Conservation (phyloP, 2,113 vertebrate species). For the Leptobrachium leishanense region DNA sequence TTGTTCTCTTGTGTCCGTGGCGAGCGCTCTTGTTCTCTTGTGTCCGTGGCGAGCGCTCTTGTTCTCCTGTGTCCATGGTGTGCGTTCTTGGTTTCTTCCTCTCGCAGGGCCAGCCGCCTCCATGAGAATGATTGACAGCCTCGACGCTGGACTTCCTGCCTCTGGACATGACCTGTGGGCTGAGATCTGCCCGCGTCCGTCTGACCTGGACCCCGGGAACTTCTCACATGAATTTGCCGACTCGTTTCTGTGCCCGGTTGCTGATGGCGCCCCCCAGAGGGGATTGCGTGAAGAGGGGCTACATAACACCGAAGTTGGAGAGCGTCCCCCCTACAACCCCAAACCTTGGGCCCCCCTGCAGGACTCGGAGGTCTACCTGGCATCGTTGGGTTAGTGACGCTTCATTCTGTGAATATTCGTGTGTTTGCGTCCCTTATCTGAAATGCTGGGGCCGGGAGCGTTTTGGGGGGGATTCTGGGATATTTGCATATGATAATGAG, state of each 20-base stretch:
- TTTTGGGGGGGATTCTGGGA: too few species aligned
- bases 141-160: conserved; percentile 63
- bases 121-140: conserved; percentile 81
- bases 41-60: too few species aligned
- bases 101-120: conserved; percentile 12
- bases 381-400: conserved; percentile 80
- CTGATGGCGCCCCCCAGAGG: not conserved
- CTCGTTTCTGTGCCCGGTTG: conserved; percentile 69
- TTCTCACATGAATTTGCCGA: conserved; percentile 76
- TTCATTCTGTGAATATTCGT: too few species aligned
- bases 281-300: conserved; percentile 25
- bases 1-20: too few species aligned
- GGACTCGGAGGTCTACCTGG: conserved; percentile 90
- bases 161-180: conserved; percentile 88
- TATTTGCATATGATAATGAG: too few species aligned
- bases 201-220: conserved; percentile 52
- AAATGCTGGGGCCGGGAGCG: too few species aligned
- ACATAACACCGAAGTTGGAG: not conserved
- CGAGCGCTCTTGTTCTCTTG: too few species aligned
- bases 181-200: conserved; percentile 82
- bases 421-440: too few species aligned
- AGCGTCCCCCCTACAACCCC: not conserved
- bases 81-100: conserved; percentile 31
- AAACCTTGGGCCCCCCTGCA: conserved; percentile 87
- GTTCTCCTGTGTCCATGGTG: too few species aligned